Evolutionary conservation across 2,113 vertebrate genomes (phyloP), one percentile per base, ranked within the genome.

Genomic region (Mellivora capensis): DNA sequence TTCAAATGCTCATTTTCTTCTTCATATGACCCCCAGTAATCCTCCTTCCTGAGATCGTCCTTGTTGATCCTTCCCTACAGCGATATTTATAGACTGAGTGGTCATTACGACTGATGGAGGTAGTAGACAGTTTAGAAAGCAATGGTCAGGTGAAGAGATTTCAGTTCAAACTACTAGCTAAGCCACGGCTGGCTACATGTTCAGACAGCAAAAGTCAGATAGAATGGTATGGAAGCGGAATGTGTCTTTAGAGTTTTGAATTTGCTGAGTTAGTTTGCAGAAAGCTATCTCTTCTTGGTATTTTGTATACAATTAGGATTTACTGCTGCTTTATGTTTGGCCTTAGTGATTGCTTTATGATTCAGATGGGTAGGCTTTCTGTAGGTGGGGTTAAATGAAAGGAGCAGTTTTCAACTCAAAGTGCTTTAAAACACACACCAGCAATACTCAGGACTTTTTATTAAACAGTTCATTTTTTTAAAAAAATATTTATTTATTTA

Each of bases 251-350:
- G 72, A 85, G 34, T 89, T 96, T 91, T 77, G 57, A 86, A 62
- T 95, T 95, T 90, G 20, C 54, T 93, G 81, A 93, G 25, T 25
- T 64, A 89, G 15, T 61, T 62, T 91, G 44, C 18, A 83, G 84
- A 94, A 85, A 87, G 42, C 34, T 74, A 2, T 86, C 10, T 86
- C 54, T 87, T 89, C n/a, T 93, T 59, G 54, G 6, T 88, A 57
- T 47, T 93, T 91, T 44, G 47, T 94, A 27, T 91, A 14, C 34
- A 81, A 7, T 86, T 95, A 92, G 72, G 54, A 91, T 85, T 95
- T 91, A 71, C 2, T 93, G 52, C 69, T 76, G 0, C 72, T 39
- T 39, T 14, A 67, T 87, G 39, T 67, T 76, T 79, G 37, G 13
- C 18, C n/a, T 96, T 54, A 42, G 7, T 61, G 84, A 90, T 96